These are phyloP conservation scores for Ctena decussata DNA, from an alignment of 2,888 invertebrate species.

Conservation along the genomic window DNA sequence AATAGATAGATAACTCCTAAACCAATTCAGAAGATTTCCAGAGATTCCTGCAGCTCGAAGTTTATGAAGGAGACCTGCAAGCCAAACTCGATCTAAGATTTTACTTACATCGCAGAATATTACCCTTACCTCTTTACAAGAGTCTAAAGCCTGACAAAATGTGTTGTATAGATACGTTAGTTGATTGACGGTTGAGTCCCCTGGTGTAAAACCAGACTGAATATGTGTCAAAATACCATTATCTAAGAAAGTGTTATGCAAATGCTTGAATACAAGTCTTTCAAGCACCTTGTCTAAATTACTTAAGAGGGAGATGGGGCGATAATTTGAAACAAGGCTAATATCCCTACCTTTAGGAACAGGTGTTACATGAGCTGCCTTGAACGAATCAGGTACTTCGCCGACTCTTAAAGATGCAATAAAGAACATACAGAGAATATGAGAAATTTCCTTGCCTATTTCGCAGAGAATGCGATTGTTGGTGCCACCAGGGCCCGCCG, in stretches of 20 bases:
- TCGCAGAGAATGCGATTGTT: background rate
- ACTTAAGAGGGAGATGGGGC: conserved; percentile 1
- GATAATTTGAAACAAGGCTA: background rate
- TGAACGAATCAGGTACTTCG: background rate
- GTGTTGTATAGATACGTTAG: background rate
- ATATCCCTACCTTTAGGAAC: background rate
- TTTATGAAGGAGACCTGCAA: conserved; percentile 7
- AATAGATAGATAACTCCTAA: background rate
- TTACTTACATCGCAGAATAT: too few species aligned
- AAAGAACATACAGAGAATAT: background rate
- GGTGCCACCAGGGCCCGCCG: background rate
- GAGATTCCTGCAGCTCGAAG: background rate
- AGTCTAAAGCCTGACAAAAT: background rate
- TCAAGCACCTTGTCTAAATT: background rate
- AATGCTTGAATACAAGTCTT: background rate
- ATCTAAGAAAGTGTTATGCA: background rate
- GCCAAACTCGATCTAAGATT: background rate
- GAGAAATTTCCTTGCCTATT: background rate
- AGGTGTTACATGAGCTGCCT: background rate
- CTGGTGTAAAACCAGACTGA: background rate
- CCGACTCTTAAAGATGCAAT: background rate
- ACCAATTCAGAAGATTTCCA: background rate
- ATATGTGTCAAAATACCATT: background rate
- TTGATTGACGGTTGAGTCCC: background rate
- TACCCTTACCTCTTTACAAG: background rate